Evolutionary conservation across 2,797 vertebrate species (phyloP).

Genomic region (Pangasius sanitwongsei): DNA sequence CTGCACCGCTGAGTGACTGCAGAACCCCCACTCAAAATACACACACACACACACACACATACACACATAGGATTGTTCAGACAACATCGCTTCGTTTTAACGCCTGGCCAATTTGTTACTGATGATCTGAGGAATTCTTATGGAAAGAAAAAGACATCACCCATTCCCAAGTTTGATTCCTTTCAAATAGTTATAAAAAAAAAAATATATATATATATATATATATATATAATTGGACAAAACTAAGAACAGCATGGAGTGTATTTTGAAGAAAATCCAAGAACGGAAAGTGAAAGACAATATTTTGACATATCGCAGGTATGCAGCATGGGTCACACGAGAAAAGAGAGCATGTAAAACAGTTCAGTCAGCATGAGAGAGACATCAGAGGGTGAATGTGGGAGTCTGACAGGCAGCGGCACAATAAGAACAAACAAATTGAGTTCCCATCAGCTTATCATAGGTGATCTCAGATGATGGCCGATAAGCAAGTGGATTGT

Average conservation of each 20-base stretch:
- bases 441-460: constrained; percentile 29
- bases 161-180: not conserved
- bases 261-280: not conserved
- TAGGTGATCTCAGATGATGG: not conserved
- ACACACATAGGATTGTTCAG: not conserved
- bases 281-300: not conserved
- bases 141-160: not conserved
- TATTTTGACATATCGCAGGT: not conserved
- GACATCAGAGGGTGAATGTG: constrained; percentile 16
- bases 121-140: not conserved
- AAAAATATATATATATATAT: not conserved
- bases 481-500: constrained; percentile 6
- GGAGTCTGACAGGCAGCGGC: constrained; percentile 15
- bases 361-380: not conserved
- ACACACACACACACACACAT: constrained; percentile 12
- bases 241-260: no score
- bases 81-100: constrained; percentile 19
- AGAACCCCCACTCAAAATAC: constrained; percentile 19
- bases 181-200: not conserved
- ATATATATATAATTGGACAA: not conserved
- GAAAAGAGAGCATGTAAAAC: not conserved
- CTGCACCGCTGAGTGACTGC: constrained; percentile 12
- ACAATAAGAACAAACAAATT: constrained; percentile 31
- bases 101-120: constrained; percentile 34
- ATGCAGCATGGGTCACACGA: not conserved